Evolutionary conservation across 1,140 invertebrate genomes (phyloP).

Genomic region (Gerris buenoi): DNA sequence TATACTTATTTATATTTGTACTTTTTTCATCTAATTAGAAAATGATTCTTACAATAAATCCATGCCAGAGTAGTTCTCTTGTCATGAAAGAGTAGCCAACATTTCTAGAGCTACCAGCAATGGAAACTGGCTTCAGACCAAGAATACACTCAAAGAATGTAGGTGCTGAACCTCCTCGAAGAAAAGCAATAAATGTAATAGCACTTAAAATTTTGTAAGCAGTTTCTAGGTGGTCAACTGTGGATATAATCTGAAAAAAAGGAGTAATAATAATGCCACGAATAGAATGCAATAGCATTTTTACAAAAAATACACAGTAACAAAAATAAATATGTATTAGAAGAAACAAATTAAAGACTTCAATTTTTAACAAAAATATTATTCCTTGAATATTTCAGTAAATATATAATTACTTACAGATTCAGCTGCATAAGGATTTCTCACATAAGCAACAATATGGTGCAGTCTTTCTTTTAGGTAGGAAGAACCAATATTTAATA

Average conservation of each 20-base stretch:
- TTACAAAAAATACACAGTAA: constrained; percentile 2
- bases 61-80: constrained; percentile 47
- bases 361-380: not conserved
- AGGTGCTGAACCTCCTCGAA: constrained; percentile 43
- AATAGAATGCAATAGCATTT: not conserved
- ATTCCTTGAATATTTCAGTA: not conserved
- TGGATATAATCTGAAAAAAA: constrained; percentile 2
- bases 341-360: not conserved
- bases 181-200: constrained; percentile 43
- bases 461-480: constrained; percentile 11
- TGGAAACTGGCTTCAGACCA: constrained; percentile 34
- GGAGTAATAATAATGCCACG: not conserved
- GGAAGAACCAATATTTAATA: constrained; percentile 10
- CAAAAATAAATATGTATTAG: not conserved
- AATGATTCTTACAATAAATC: constrained; percentile 50
- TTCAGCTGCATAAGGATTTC: not conserved
- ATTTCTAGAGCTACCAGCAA: constrained; percentile 33
- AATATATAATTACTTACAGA: not conserved
- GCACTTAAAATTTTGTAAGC: constrained; percentile 37
- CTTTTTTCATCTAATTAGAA: no score
- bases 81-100: constrained; percentile 43
- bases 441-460: not conserved
- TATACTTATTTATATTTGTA: no score
- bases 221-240: constrained; percentile 28
- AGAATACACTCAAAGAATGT: constrained; percentile 39